phyloP scores from a whole-genome alignment of 2,113 vertebrate species.

The Datnioides undecimradiatus region DNA sequence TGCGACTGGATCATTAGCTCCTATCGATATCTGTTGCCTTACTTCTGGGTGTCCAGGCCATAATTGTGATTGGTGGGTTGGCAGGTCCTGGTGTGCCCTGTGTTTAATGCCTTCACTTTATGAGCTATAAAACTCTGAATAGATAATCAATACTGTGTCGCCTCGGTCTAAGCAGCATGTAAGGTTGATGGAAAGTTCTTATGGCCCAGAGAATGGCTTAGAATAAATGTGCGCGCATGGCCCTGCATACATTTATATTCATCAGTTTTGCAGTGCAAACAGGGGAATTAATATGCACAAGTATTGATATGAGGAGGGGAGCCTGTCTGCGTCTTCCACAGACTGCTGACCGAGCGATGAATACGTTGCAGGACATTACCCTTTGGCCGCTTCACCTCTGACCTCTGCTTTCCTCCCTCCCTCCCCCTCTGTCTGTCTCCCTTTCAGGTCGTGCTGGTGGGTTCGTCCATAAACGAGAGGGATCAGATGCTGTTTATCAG shows the following conservation, averaged over 20 bases:
- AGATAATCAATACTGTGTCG: slow-evolving; percentile 73
- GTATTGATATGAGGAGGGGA: slow-evolving; percentile 10
- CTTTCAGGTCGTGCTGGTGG: slow-evolving; percentile 93
- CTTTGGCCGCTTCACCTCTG: slow-evolving; percentile 33
- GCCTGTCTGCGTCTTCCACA: neutral
- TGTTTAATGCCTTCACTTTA: slow-evolving; percentile 70
- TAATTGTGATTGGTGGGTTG: slow-evolving; percentile 66
- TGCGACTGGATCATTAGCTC: slow-evolving; percentile 26
- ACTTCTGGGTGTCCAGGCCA: slow-evolving; percentile 30
- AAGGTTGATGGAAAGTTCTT: slow-evolving; percentile 39
- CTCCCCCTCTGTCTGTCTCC: slow-evolving; percentile 30
- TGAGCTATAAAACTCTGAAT: slow-evolving; percentile 73
- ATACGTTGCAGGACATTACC: neutral
- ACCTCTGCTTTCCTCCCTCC: slow-evolving; percentile 26
- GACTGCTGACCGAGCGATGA: slow-evolving; percentile 34
- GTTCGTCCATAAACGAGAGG: slow-evolving; percentile 91
- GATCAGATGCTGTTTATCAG: slow-evolving; percentile 96
- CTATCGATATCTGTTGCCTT: slow-evolving; percentile 44
- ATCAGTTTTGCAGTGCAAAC: slow-evolving; percentile 2
- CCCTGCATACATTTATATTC: slow-evolving; percentile 24
- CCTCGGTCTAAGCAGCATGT: slow-evolving; percentile 1
- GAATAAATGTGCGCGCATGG: slow-evolving; percentile 23
- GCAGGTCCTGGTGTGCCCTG: slow-evolving; percentile 20
- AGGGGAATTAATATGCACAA: slow-evolving; percentile 14
- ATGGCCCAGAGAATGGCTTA: slow-evolving; percentile 5